Percentiles rank a stretch among this genome's conserved stretches.
phyloP scores from a whole-genome alignment of 1,140 invertebrate species.

The Brachionus sp. region DNA sequence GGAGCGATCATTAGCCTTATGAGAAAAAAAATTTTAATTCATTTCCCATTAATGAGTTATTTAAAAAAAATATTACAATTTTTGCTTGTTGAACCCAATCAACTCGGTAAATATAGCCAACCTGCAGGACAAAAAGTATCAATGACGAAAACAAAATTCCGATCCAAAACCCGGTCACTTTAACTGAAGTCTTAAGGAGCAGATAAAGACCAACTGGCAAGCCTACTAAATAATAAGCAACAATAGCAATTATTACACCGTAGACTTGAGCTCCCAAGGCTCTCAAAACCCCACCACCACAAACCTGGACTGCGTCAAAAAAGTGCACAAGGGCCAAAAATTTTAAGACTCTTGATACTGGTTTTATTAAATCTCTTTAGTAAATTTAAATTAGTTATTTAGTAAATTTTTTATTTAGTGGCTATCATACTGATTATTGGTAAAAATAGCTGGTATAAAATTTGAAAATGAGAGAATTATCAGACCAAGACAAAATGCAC shows the following conservation, averaged over 20 bases:
- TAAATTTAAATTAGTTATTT: neutral
- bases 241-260: neutral
- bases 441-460: neutral
- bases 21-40: neutral
- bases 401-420: neutral
- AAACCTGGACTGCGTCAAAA: slow-evolving; percentile 15
- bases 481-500: neutral
- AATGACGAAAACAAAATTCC: neutral
- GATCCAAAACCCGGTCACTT: neutral
- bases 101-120: neutral
- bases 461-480: neutral
- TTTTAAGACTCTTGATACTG: neutral
- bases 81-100: slow-evolving; percentile 1
- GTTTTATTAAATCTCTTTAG: neutral
- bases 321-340: neutral
- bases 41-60: neutral
- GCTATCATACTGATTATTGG: neutral
- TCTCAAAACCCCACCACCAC: neutral
- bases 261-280: neutral
- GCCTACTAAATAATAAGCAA: neutral
- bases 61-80: neutral
- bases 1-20: neutral
- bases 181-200: neutral
- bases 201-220: neutral
- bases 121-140: neutral